These are phyloP conservation scores for Boleophthalmus pectinirostris DNA, from an alignment of 2,113 vertebrate species.

Conservation along the genomic window DNA sequence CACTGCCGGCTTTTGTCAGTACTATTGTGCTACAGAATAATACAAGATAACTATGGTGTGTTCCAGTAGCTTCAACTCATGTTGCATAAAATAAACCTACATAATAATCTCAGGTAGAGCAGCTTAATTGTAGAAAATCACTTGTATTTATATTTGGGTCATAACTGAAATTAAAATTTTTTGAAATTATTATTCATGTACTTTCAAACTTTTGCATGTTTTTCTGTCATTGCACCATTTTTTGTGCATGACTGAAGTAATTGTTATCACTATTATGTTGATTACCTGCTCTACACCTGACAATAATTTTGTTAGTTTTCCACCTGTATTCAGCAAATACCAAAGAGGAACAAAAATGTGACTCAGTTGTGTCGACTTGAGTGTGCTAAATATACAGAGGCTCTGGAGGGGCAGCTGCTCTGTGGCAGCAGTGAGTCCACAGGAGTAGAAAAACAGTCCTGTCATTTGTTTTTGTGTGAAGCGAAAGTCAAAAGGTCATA, in stretches of 20 bases:
- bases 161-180: background rate
- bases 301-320: constrained; percentile 35
- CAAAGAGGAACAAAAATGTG: constrained; percentile 18
- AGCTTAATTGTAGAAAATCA: background rate
- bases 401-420: constrained; percentile 35
- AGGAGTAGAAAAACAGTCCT: constrained; percentile 35
- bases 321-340: constrained; percentile 17
- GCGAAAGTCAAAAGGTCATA: constrained; percentile 46
- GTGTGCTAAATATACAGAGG: constrained; percentile 47
- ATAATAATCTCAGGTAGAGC: constrained; percentile 9
- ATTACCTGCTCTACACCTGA: background rate
- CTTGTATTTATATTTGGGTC: background rate
- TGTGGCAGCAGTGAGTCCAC: constrained; percentile 21
- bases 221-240: too few species aligned
- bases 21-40: constrained; percentile 36
- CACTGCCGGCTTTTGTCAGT: constrained; percentile 4
- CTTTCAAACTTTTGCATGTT: background rate
- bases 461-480: constrained; percentile 19
- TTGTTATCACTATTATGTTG: too few species aligned
- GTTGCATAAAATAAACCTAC: constrained; percentile 31
- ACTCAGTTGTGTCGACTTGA: constrained; percentile 33
- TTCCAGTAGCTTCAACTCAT: constrained; percentile 34
- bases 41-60: constrained; percentile 27
- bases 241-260: too few species aligned
- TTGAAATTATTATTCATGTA: background rate